A percentile compares a stretch with the other conserved stretches of the same genome.
Evolutionary conservation across 2,888 invertebrate species (phyloP).

Genomic region (Polia nebulosa): DNA sequence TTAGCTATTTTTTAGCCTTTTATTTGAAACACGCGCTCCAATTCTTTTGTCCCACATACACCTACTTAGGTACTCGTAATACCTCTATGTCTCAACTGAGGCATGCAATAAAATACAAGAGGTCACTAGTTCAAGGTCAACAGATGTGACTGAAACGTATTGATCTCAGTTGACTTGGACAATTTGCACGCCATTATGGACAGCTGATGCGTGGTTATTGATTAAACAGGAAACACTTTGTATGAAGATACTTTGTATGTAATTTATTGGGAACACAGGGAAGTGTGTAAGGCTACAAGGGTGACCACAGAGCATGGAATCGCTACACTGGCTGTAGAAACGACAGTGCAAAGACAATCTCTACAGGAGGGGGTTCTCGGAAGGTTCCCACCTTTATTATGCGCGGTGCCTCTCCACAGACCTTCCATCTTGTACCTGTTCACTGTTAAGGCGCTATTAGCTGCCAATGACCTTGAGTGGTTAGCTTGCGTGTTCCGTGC

Average conservation of each 20-base stretch:
- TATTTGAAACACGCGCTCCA: not conserved
- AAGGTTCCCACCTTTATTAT: too few relatives aligned
- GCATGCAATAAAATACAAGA: constrained; percentile 11
- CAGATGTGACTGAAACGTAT: constrained; percentile 27
- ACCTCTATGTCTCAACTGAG: not conserved
- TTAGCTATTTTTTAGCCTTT: too few relatives aligned
- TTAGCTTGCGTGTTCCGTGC: too few relatives aligned
- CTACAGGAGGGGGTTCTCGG: too few relatives aligned
- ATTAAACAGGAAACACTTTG: constrained; percentile 7
- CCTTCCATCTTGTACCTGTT: too few relatives aligned
- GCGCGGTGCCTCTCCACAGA: too few relatives aligned
- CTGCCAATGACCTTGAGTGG: too few relatives aligned
- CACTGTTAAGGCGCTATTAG: too few relatives aligned
- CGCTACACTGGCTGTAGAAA: not conserved
- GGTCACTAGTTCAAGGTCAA: constrained; percentile 35
- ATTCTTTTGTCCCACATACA: not conserved
- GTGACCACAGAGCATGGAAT: not conserved
- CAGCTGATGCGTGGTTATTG: constrained; percentile 15
- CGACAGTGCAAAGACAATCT: too few relatives aligned
- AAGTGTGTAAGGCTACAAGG: not conserved
- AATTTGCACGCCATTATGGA: constrained; percentile 36
- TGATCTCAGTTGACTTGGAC: constrained; percentile 43
- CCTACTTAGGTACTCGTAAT: not conserved
- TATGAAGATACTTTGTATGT: not conserved
- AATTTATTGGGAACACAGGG: not conserved